Conservation (phyloP, 2,113 vertebrate genomes). For the Dasyurus viverrinus region DNA sequence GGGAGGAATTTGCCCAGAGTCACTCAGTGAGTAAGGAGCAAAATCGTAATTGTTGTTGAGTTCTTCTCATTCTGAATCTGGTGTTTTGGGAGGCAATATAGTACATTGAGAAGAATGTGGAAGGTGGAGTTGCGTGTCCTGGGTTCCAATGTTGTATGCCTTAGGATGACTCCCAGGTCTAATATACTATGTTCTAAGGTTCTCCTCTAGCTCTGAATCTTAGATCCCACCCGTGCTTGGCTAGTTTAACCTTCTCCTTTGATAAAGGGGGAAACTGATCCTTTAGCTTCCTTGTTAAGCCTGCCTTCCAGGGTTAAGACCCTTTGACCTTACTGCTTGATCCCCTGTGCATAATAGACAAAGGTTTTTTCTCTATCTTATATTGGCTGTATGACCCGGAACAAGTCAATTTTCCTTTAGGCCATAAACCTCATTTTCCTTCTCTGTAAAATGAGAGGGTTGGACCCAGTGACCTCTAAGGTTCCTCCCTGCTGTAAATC, state of each 20-base stretch:
- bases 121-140: neutral
- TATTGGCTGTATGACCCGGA: neutral
- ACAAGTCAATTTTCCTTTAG: neutral
- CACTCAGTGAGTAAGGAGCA: neutral
- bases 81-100: neutral
- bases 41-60: neutral
- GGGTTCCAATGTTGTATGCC: neutral
- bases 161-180: neutral
- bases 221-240: neutral
- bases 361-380: neutral
- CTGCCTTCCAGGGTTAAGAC: neutral
- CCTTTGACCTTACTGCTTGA: neutral
- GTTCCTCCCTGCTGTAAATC: neutral
- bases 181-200: neutral
- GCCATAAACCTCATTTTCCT: neutral
- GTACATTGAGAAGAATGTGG: neutral
- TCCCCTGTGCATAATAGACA: neutral
- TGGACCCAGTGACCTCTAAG: neutral
- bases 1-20: neutral
- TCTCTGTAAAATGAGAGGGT: neutral
- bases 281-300: neutral
- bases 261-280: neutral
- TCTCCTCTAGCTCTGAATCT: neutral
- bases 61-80: neutral
- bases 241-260: neutral